These are phyloP conservation scores for Eubasilissa regina DNA, from an alignment of 1,140 invertebrate species.

Conservation along the genomic window DNA sequence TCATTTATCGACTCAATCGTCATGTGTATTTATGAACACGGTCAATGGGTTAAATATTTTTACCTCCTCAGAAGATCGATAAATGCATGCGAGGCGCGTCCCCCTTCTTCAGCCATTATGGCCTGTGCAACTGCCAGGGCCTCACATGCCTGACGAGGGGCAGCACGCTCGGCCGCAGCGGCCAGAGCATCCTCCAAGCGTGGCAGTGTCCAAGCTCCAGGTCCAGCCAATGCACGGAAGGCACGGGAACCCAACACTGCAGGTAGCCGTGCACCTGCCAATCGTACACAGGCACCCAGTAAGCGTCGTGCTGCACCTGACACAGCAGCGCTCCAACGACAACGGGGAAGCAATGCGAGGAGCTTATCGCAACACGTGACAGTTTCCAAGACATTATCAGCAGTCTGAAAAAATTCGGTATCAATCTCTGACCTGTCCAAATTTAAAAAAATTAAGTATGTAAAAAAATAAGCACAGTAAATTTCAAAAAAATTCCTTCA, in stretches of 20 bases:
- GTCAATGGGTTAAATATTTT: too few relatives aligned
- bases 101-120: conserved; percentile 3
- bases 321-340: conserved; percentile 64
- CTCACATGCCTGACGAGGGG: conserved; percentile 63
- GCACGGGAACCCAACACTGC: conserved; percentile 59
- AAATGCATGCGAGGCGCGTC: background rate
- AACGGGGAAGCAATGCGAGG: conserved; percentile 64
- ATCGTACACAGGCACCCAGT: conserved; percentile 64
- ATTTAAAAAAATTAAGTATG: too few relatives aligned
- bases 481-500: too few relatives aligned
- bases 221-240: conserved; percentile 56
- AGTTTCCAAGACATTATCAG: conserved; percentile 70
- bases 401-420: conserved; percentile 63
- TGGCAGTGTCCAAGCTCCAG: conserved; percentile 61
- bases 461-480: too few relatives aligned
- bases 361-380: conserved; percentile 64
- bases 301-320: conserved; percentile 64
- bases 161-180: conserved; percentile 65
- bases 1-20: too few relatives aligned
- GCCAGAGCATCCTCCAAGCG: conserved; percentile 63
- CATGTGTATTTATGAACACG: too few relatives aligned
- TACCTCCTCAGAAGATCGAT: conserved; percentile 23
- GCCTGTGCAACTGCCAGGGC: background rate
- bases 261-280: conserved; percentile 62
- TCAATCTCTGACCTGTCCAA: too few relatives aligned